These are phyloP conservation scores for Paralichthys olivaceus DNA, from an alignment of 2,113 vertebrate species.

Conservation along the genomic window DNA sequence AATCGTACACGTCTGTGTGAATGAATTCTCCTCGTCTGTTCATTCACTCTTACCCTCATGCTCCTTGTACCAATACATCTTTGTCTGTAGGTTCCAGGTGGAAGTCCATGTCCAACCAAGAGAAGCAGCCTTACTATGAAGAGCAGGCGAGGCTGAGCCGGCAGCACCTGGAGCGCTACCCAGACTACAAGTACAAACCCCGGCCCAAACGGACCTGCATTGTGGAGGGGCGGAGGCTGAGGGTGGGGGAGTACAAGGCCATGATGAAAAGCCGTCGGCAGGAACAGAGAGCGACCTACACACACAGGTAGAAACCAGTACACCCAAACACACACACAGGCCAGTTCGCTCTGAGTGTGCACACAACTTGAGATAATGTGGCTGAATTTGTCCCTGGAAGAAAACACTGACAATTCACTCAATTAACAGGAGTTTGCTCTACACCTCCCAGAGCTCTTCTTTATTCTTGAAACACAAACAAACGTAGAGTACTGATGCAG, in stretches of 20 bases:
- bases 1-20: no score
- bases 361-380: neutral
- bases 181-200: slow-evolving; percentile 97
- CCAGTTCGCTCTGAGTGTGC: no score
- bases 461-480: slow-evolving; percentile 33
- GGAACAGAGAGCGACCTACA: slow-evolving; percentile 89
- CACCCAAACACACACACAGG: neutral
- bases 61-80: neutral
- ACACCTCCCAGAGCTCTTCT: slow-evolving; percentile 1
- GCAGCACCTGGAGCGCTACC: slow-evolving; percentile 98
- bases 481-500: slow-evolving; percentile 8
- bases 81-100: slow-evolving; percentile 89
- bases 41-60: no score
- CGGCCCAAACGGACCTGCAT: slow-evolving; percentile 97
- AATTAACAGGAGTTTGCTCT: slow-evolving; percentile 4
- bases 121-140: slow-evolving; percentile 98
- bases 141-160: slow-evolving; percentile 96
- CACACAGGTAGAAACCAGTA: slow-evolving; percentile 83
- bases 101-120: slow-evolving; percentile 98
- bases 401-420: slow-evolving; percentile 33
- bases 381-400: no score
- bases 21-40: no score
- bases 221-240: slow-evolving; percentile 93
- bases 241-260: slow-evolving; percentile 99
- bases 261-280: slow-evolving; percentile 96